Conservation (phyloP, 2,113 vertebrate genomes). For the Phylloscopus trochilus region DNA sequence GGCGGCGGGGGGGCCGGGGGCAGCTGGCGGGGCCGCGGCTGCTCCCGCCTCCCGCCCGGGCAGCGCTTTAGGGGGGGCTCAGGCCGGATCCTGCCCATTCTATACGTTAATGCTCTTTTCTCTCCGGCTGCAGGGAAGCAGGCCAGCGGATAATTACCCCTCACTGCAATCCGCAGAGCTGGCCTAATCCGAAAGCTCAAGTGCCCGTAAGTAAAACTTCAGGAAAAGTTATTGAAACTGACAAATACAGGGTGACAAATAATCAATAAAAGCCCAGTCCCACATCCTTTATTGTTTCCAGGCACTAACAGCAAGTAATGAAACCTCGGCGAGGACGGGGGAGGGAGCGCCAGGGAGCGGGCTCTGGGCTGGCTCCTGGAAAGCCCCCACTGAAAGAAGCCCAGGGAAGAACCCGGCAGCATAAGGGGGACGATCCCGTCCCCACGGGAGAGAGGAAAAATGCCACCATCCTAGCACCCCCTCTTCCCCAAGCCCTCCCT, state of each 20-base stretch:
- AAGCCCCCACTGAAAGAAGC: background rate
- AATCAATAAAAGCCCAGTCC: constrained; percentile 69
- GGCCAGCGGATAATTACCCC: constrained; percentile 43
- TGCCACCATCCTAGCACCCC: background rate
- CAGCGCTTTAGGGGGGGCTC: background rate
- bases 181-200: constrained; percentile 68
- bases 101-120: constrained; percentile 30
- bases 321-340: constrained; percentile 9
- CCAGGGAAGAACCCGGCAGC: background rate
- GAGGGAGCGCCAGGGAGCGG: background rate
- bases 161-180: constrained; percentile 38
- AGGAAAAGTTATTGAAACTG: constrained; percentile 61
- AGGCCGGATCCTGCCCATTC: constrained; percentile 4
- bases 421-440: background rate
- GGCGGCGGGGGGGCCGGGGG: background rate
- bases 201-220: constrained; percentile 67
- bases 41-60: background rate
- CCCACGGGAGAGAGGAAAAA: background rate
- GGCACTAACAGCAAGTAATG: constrained; percentile 52
- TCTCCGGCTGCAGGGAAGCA: constrained; percentile 35
- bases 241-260: constrained; percentile 77
- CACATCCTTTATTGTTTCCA: constrained; percentile 49
- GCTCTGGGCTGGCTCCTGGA: background rate
- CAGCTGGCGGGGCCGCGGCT: background rate
- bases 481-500: background rate